These are phyloP conservation scores for Oceanites oceanicus DNA, from an alignment of 2,113 vertebrate genomes.

Conservation along the genomic window DNA sequence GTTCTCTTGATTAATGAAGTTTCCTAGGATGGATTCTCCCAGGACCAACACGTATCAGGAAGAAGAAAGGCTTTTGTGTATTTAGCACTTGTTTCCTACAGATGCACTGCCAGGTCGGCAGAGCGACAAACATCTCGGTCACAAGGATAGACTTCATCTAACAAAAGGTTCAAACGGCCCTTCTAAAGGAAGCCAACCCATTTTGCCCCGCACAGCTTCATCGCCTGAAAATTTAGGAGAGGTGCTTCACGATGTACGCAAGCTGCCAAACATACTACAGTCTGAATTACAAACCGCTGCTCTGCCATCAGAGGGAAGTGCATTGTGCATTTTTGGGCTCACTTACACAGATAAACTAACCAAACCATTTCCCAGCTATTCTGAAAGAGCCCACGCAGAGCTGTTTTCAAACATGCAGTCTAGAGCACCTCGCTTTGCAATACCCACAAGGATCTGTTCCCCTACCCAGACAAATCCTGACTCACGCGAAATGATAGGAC, in stretches of 20 bases:
- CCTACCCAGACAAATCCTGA: not conserved
- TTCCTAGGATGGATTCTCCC: constrained; percentile 12
- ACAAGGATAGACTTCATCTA: not conserved
- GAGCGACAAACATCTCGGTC: not conserved
- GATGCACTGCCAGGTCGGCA: not conserved
- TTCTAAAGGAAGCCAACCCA: not conserved
- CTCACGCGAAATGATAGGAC: accelerated
- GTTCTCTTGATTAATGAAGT: constrained; percentile 1
- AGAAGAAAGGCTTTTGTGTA: not conserved
- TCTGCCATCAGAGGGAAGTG: not conserved
- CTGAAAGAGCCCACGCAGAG: not conserved
- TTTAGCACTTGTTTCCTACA: not conserved
- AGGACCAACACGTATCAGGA: not conserved
- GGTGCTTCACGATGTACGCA: accelerated
- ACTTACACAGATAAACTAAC: not conserved
- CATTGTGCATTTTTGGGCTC: not conserved
- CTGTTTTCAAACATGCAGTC: not conserved
- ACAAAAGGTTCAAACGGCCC: not conserved
- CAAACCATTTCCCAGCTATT: not conserved
- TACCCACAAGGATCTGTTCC: not conserved
- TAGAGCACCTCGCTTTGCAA: not conserved
- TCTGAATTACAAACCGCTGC: not conserved
- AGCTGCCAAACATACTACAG: not conserved
- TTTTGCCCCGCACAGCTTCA: not conserved
- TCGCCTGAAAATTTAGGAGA: not conserved